Percentiles rank a stretch among this genome's conserved stretches.
These are phyloP conservation scores for Galeopterus variegatus DNA, from an alignment of 2,113 vertebrate species.

Conservation along the genomic window DNA sequence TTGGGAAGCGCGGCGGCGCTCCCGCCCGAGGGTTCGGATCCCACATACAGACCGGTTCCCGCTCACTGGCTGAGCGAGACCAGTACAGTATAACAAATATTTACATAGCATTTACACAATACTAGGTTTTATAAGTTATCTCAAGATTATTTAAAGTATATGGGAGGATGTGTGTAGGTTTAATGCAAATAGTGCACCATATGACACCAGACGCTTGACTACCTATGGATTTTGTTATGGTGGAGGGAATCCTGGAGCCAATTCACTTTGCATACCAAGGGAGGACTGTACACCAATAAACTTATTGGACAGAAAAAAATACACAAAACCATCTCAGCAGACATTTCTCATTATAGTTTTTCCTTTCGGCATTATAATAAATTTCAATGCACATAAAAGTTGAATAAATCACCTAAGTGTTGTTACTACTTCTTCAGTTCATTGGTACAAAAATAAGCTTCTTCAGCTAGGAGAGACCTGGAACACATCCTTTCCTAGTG, in stretches of 20 bases:
- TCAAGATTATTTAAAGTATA: too few relatives aligned
- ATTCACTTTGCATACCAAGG: too few relatives aligned
- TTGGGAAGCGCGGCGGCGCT: rapidly evolving
- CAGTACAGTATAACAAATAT: neutral
- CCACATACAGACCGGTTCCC: too few relatives aligned
- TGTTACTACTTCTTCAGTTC: neutral
- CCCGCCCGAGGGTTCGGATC: neutral
- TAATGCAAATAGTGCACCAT: too few relatives aligned
- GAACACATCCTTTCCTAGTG: too few relatives aligned
- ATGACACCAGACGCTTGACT: too few relatives aligned
- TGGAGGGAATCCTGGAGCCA: too few relatives aligned
- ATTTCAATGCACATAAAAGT: neutral
- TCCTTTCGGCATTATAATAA: neutral
- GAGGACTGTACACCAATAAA: too few relatives aligned
- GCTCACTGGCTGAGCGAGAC: neutral
- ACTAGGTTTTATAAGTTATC: too few relatives aligned
- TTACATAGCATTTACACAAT: neutral
- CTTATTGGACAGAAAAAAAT: too few relatives aligned
- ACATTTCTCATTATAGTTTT: neutral
- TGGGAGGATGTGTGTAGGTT: too few relatives aligned
- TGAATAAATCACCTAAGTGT: neutral
- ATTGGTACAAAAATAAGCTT: neutral
- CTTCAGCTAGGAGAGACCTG: neutral
- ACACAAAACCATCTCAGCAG: neutral
- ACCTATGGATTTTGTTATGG: too few relatives aligned